These are phyloP conservation scores for Nasua narica DNA, from an alignment of 2,797 vertebrate species.

Conservation along the genomic window DNA sequence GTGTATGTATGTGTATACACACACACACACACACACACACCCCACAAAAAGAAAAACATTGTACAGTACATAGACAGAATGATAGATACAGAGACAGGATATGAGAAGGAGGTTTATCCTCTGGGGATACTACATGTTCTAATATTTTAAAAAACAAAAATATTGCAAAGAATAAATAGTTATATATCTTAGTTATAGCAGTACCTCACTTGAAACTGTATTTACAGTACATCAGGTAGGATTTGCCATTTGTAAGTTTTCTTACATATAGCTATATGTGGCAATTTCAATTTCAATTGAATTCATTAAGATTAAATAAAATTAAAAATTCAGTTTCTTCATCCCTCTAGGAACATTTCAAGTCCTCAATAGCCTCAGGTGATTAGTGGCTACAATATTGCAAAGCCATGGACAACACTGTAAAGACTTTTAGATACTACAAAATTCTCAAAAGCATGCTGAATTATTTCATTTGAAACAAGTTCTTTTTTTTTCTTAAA, in stretches of 20 bases:
- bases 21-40: no score
- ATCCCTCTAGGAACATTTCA: not conserved
- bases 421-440: not conserved
- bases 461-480: not conserved
- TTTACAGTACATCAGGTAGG: not conserved
- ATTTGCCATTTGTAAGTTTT: not conserved
- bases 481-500: not conserved
- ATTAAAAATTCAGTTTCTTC: not conserved
- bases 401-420: not conserved
- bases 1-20: no score
- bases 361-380: not conserved
- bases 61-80: not conserved
- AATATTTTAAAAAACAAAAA: not conserved
- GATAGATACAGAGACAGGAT: not conserved
- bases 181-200: not conserved
- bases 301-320: not conserved
- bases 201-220: not conserved
- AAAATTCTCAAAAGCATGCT: not conserved
- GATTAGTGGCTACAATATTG: not conserved
- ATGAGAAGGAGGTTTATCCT: rapidly evolving
- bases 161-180: not conserved
- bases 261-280: not conserved
- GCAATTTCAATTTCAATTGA: not conserved
- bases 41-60: not conserved
- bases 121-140: not conserved